These are phyloP conservation scores for Astropecten irregularis DNA, from an alignment of 53 echinoderm and acorn worm species.

Conservation along the genomic window DNA sequence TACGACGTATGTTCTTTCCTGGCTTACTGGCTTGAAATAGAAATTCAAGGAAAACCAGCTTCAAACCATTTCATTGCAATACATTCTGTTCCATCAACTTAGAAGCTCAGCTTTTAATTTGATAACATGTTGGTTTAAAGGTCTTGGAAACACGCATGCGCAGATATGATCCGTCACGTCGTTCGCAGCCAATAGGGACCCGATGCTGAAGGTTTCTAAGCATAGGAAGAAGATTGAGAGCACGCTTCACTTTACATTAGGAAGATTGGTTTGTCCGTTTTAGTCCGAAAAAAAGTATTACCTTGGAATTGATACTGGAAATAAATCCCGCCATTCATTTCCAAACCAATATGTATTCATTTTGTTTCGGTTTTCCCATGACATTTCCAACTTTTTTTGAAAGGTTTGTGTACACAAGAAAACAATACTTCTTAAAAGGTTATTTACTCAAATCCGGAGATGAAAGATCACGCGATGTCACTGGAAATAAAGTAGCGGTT, in stretches of 20 bases:
- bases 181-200: background rate
- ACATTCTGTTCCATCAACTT: too few species aligned
- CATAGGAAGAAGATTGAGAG: background rate
- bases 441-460: too few species aligned
- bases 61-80: too few species aligned
- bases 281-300: background rate
- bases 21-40: too few species aligned
- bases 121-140: too few species aligned
- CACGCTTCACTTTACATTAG: constrained; percentile 1
- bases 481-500: too few species aligned
- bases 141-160: too few species aligned
- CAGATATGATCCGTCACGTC: background rate
- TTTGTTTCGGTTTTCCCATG: background rate
- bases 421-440: background rate
- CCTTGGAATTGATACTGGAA: background rate
- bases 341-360: background rate
- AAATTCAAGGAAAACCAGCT: too few species aligned
- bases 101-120: too few species aligned
- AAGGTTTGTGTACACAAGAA: background rate
- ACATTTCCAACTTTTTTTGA: background rate
- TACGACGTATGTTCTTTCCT: too few species aligned
- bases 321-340: background rate
- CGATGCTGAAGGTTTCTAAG: background rate
- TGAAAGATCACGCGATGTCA: too few species aligned
- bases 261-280: background rate